Evolutionary conservation across 2,888 invertebrate species (phyloP).

Genomic region (Vesta saturnalis): DNA sequence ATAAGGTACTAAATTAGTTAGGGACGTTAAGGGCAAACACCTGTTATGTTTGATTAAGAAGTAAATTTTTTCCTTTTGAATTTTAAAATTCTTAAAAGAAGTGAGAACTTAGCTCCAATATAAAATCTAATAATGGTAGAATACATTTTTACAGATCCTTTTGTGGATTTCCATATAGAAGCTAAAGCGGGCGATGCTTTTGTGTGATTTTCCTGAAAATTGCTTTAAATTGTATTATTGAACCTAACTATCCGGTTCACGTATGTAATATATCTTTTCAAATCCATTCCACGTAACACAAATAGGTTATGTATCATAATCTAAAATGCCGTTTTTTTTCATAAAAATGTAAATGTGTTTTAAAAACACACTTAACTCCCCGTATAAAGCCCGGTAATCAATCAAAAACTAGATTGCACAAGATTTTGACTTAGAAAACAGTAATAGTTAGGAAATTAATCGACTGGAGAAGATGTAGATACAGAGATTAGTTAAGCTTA

Average conservation of each 20-base stretch:
- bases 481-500: conserved; percentile 42
- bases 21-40: too few species aligned
- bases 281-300: conserved; percentile 21
- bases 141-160: neutral
- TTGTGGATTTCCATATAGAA: neutral
- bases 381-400: neutral
- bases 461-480: conserved; percentile 30
- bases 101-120: conserved; percentile 1
- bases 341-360: conserved; percentile 15
- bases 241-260: conserved; percentile 15
- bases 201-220: neutral
- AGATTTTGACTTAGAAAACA: neutral
- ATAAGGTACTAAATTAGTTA: too few species aligned
- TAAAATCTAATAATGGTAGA: neutral
- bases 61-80: neutral
- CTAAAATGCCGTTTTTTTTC: conserved; percentile 9
- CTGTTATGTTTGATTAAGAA: neutral
- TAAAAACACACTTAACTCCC: too few species aligned
- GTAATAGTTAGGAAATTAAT: conserved; percentile 25
- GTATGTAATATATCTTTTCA: conserved; percentile 21
- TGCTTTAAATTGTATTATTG: conserved; percentile 8
- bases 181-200: neutral
- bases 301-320: conserved; percentile 11
- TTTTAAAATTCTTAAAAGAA: neutral
- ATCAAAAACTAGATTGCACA: neutral